Conservation (phyloP, 1,140 invertebrate species). For the Drosophila paulistorum region DNA sequence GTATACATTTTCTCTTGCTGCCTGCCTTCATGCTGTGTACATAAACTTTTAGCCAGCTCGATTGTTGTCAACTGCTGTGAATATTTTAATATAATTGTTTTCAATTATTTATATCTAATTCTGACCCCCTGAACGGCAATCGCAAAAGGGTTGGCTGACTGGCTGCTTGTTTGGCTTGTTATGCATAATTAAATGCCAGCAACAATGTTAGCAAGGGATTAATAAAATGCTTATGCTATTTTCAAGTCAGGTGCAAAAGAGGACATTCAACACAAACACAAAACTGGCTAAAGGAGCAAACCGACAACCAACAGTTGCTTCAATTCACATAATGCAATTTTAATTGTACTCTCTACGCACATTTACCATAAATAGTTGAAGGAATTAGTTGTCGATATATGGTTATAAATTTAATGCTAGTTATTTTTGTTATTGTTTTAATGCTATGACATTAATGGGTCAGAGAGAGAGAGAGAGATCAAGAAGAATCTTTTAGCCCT, state of each 20-base stretch:
- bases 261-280: slow-evolving; percentile 17
- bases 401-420: slow-evolving; percentile 4
- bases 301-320: slow-evolving; percentile 29
- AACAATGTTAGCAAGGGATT: slow-evolving; percentile 47
- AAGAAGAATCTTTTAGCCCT: slow-evolving; percentile 15
- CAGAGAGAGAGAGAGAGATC: neutral
- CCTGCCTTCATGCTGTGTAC: neutral
- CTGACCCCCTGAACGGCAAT: slow-evolving; percentile 20
- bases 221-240: slow-evolving; percentile 57
- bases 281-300: slow-evolving; percentile 20
- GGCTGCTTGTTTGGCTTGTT: slow-evolving; percentile 35
- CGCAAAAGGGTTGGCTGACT: slow-evolving; percentile 34
- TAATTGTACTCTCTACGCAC: slow-evolving; percentile 55
- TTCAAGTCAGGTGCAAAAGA: slow-evolving; percentile 36
- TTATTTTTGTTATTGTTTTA: neutral
- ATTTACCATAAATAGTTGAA: slow-evolving; percentile 4
- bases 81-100: slow-evolving; percentile 65
- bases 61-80: slow-evolving; percentile 38
- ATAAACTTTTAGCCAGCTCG: slow-evolving; percentile 21
- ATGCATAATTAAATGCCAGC: slow-evolving; percentile 68
- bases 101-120: slow-evolving; percentile 65
- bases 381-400: slow-evolving; percentile 5
- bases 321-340: slow-evolving; percentile 62
- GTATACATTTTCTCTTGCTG: slow-evolving; percentile 34
- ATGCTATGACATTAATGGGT: slow-evolving; percentile 2